These are phyloP conservation scores for Nyctereutes procyonoides DNA, from an alignment of 2,113 vertebrate genomes.

Conservation along the genomic window DNA sequence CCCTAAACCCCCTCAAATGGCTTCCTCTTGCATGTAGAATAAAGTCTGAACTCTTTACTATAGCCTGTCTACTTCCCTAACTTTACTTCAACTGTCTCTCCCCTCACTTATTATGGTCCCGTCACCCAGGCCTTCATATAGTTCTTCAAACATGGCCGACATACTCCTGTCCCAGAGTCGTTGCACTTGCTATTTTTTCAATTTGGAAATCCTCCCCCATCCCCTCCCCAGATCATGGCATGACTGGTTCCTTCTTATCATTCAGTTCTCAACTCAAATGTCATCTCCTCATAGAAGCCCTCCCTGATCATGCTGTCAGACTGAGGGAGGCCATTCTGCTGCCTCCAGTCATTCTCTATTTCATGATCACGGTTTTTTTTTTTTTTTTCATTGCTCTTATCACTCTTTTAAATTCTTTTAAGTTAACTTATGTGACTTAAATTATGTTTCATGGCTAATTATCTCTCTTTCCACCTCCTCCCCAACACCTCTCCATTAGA, in stretches of 20 bases:
- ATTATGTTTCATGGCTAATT: background rate
- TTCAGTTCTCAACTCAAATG: background rate
- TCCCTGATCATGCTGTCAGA: background rate
- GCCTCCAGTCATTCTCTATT: background rate
- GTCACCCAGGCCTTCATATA: background rate
- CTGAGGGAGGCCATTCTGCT: background rate
- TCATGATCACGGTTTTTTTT: background rate
- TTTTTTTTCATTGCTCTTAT: background rate
- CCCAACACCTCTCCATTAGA: background rate
- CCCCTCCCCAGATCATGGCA: background rate
- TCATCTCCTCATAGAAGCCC: background rate
- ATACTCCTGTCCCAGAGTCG: background rate
- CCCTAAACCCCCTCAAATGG: background rate
- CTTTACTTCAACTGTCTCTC: background rate
- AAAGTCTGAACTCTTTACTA: background rate
- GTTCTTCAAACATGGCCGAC: background rate
- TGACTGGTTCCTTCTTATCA: background rate
- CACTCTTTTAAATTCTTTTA: background rate
- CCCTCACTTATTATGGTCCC: background rate
- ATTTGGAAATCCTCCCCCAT: background rate
- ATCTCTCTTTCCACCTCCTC: background rate
- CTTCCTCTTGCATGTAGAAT: background rate
- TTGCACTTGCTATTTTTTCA: background rate
- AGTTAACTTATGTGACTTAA: background rate
- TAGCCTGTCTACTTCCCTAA: background rate